Evolutionary conservation across 2,797 vertebrate genomes (phyloP).

Genomic region (Falco naumanni): DNA sequence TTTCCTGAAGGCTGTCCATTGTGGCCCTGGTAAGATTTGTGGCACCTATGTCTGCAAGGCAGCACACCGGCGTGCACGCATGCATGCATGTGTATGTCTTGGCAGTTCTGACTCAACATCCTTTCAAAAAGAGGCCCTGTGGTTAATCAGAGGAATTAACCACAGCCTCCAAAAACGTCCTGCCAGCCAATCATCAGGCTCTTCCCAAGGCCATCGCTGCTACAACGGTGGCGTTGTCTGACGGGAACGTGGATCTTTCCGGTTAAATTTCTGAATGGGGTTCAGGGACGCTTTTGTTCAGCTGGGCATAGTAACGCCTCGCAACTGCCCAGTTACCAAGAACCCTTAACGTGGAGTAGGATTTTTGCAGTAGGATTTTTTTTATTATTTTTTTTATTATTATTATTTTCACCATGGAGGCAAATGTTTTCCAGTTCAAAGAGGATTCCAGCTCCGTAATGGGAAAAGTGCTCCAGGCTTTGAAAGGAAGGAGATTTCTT

Average conservation of each 20-base stretch:
- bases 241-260: neutral
- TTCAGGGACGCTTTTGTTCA: neutral
- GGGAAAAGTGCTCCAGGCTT: neutral
- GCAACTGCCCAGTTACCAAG: neutral
- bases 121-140: conserved; percentile 3
- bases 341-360: neutral
- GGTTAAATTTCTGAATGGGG: neutral
- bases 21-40: neutral
- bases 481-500: neutral
- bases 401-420: neutral
- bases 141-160: conserved; percentile 23
- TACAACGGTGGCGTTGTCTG: neutral
- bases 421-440: neutral
- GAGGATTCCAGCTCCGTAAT: neutral
- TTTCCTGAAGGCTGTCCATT: neutral
- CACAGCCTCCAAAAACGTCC: neutral
- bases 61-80: neutral
- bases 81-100: neutral
- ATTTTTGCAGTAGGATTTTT: neutral
- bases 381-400: neutral
- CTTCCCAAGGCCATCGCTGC: neutral
- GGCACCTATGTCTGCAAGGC: neutral
- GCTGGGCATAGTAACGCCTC: neutral
- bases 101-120: neutral
- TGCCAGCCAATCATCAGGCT: neutral